Conservation (phyloP, 2,113 vertebrate species). For the Pyrgilauda ruficollis region DNA sequence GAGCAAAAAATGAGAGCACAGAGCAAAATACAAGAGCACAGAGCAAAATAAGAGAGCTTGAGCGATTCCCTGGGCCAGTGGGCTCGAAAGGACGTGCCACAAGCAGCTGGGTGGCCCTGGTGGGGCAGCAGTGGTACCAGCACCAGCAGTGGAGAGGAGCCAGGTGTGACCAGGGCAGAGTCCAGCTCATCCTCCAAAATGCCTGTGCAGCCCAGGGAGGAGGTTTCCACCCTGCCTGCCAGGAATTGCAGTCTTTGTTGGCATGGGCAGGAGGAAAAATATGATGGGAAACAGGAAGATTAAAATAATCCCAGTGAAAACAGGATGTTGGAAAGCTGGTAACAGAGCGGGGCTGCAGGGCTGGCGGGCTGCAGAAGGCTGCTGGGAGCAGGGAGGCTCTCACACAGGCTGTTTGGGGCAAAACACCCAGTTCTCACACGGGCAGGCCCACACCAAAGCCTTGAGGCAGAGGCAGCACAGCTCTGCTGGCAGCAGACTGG, state of each 20-base stretch:
- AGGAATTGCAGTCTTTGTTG: neutral
- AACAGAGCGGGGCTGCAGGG: neutral
- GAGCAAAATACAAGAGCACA: neutral
- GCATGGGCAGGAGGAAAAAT: constrained; percentile 3
- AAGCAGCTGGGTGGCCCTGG: rapidly evolving
- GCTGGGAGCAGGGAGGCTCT: neutral
- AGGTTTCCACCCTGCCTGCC: neutral
- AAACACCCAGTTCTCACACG: neutral
- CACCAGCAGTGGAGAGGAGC: neutral
- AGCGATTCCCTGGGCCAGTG: rapidly evolving
- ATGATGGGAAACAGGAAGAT: neutral
- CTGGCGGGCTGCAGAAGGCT: neutral
- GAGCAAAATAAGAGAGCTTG: neutral
- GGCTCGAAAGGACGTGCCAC: rapidly evolving
- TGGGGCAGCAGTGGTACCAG: neutral
- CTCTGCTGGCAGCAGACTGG: neutral
- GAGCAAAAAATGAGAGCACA: no score
- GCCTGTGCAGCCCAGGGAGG: neutral
- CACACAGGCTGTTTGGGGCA: neutral
- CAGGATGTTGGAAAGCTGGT: neutral
- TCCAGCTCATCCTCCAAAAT: neutral
- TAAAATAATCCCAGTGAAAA: neutral
- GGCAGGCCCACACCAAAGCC: neutral
- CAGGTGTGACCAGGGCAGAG: rapidly evolving
- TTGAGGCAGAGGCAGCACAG: neutral